phyloP scores from a whole-genome alignment of 2,797 vertebrate species.

The Carduelis carduelis region DNA sequence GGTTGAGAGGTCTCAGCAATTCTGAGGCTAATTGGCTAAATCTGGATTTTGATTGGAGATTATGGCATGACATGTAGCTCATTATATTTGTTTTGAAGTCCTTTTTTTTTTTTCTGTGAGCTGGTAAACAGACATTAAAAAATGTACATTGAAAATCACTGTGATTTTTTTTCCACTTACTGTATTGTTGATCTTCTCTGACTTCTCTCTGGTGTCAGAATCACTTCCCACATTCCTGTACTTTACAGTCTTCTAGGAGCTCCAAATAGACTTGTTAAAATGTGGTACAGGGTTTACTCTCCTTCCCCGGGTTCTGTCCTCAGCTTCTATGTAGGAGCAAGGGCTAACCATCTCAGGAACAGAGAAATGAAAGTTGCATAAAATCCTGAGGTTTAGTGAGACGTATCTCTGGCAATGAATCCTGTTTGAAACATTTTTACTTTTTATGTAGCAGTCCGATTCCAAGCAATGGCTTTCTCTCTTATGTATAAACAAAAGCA shows the following conservation, averaged over 20 bases:
- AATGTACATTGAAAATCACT: not conserved
- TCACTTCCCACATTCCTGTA: constrained; percentile 24
- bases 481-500: not conserved
- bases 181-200: not conserved
- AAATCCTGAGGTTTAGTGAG: not conserved
- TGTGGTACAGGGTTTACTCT: not conserved
- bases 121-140: not conserved
- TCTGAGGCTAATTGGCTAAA: not conserved
- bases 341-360: not conserved
- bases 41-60: not conserved
- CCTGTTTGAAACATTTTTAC: not conserved
- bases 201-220: constrained; percentile 23
- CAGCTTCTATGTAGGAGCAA: not conserved
- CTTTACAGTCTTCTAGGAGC: constrained; percentile 19
- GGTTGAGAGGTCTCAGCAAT: not conserved
- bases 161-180: not conserved
- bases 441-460: not conserved
- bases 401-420: not conserved
- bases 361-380: not conserved
- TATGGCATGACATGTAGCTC: not conserved
- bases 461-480: not conserved
- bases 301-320: not conserved
- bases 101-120: not conserved
- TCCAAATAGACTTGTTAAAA: constrained; percentile 30
- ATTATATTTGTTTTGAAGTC: not conserved